Evolutionary conservation across 2,797 vertebrate genomes (phyloP).

Genomic region (Paramormyrops hopkinsi): DNA sequence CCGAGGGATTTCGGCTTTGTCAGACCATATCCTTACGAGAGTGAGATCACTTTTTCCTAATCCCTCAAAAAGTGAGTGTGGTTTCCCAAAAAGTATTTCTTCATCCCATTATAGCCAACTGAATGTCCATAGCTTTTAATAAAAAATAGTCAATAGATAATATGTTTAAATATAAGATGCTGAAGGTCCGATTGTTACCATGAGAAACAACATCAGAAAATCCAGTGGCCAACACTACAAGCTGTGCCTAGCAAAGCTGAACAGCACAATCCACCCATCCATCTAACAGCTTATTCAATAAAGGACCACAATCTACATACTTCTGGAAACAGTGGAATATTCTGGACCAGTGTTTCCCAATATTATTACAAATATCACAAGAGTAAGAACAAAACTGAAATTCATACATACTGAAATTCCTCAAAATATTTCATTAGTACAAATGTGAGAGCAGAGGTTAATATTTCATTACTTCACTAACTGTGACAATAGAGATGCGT

Average conservation of each 20-base stretch:
- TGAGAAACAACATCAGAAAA: not conserved
- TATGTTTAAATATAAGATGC: not conserved
- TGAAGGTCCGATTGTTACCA: not conserved
- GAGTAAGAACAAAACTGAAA: not conserved
- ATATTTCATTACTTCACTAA: constrained; percentile 1
- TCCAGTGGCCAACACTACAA: not conserved
- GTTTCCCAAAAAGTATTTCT: constrained; percentile 42
- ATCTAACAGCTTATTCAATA: not conserved
- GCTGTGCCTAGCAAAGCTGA: not conserved
- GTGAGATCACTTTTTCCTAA: constrained; percentile 61
- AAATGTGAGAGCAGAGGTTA: not conserved
- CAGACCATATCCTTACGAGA: constrained; percentile 41
- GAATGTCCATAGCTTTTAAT: not conserved
- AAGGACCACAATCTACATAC: not conserved
- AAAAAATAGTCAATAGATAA: not conserved
- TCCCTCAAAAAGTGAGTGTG: constrained; percentile 44
- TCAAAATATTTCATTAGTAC: not conserved
- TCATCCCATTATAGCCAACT: not conserved
- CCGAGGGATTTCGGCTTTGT: constrained; percentile 38
- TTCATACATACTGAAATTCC: not conserved
- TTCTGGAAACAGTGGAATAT: not conserved
- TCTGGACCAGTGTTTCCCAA: not conserved
- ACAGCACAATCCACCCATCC: not conserved
- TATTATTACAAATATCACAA: not conserved
- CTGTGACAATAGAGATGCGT: not conserved